Evolutionary conservation across 1,140 invertebrate genomes (phyloP).

Genomic region (Procambarus virginalis): DNA sequence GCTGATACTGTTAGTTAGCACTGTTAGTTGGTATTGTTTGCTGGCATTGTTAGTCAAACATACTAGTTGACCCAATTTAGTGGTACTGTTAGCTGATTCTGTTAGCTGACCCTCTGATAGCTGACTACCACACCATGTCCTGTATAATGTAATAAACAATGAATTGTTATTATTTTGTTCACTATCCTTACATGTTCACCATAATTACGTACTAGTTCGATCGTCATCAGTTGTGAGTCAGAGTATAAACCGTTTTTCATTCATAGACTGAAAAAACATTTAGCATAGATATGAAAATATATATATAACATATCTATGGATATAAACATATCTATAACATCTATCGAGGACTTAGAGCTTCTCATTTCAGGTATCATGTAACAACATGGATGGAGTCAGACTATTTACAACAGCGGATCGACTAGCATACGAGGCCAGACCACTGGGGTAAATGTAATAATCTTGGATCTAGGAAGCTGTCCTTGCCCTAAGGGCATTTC

Average conservation of each 20-base stretch:
- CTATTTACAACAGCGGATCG: neutral
- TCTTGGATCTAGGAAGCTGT: too few relatives aligned
- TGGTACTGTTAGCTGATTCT: neutral
- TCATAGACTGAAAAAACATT: neutral
- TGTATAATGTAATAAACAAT: neutral
- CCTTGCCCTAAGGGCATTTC: too few relatives aligned
- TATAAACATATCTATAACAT: neutral
- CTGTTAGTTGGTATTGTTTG: neutral
- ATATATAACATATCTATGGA: neutral
- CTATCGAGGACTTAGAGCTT: neutral
- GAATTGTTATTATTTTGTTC: neutral
- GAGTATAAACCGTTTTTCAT: neutral
- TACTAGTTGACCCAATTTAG: too few relatives aligned
- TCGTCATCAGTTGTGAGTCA: neutral
- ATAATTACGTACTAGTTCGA: neutral
- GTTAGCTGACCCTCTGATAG: neutral
- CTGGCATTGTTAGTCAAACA: too few relatives aligned
- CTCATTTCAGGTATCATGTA: neutral
- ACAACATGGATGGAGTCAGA: neutral
- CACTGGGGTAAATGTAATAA: neutral
- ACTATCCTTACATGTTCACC: neutral
- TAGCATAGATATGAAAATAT: neutral
- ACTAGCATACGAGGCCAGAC: neutral
- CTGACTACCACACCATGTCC: neutral
- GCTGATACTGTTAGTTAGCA: neutral